A percentile compares a stretch with the other conserved stretches of the same genome.
Conservation (phyloP, 1,140 invertebrate species). For the Drosophila murphyi region DNA sequence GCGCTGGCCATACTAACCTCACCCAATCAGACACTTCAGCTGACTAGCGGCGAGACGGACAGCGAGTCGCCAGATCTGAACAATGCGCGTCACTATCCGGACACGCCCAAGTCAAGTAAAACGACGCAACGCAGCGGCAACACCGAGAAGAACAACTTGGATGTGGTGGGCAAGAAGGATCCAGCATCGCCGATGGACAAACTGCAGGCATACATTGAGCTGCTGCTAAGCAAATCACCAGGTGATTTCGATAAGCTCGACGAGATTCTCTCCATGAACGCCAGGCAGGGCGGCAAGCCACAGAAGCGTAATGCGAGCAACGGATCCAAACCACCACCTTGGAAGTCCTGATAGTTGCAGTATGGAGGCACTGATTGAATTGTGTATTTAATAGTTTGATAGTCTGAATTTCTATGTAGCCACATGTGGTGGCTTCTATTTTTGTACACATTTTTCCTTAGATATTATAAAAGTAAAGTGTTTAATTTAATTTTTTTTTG, state of each 20-base stretch:
- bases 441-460: slow-evolving; percentile 26
- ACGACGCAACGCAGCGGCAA: slow-evolving; percentile 61
- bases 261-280: slow-evolving; percentile 64
- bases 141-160: slow-evolving; percentile 72
- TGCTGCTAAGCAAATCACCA: slow-evolving; percentile 80
- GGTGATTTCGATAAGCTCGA: slow-evolving; percentile 79
- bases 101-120: slow-evolving; percentile 77
- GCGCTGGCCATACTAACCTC: slow-evolving; percentile 89
- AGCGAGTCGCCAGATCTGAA: slow-evolving; percentile 59
- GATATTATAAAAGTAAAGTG: slow-evolving; percentile 49
- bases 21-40: slow-evolving; percentile 55
- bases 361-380: background rate
- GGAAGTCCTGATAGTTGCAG: slow-evolving; percentile 64
- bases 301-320: slow-evolving; percentile 45
- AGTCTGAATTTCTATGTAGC: slow-evolving; percentile 13
- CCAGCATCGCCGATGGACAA: slow-evolving; percentile 75
- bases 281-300: slow-evolving; percentile 42
- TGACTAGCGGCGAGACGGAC: slow-evolving; percentile 53
- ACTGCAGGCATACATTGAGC: slow-evolving; percentile 80
- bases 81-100: slow-evolving; percentile 60
- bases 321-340: slow-evolving; percentile 68
- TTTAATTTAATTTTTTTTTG: slow-evolving; percentile 21
- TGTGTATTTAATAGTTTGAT: slow-evolving; percentile 30
- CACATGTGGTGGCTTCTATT: slow-evolving; percentile 25
- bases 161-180: slow-evolving; percentile 60